These are phyloP conservation scores for Lagorchestes hirsutus DNA, from an alignment of 2,797 vertebrate species.

Conservation along the genomic window DNA sequence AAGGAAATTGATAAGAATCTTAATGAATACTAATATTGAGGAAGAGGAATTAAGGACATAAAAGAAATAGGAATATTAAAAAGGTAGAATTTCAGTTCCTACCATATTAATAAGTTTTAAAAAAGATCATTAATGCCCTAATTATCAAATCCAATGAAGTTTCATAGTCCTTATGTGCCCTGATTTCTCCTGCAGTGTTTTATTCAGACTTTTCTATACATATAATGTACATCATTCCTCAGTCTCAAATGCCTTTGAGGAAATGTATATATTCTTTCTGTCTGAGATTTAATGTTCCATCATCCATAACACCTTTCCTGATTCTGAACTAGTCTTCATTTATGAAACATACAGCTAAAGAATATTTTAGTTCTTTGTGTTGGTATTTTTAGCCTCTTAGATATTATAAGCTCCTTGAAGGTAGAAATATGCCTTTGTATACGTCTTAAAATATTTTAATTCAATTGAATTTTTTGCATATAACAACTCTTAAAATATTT, in stretches of 20 bases:
- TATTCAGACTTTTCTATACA: neutral
- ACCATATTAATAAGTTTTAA: neutral
- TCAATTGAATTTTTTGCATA: neutral
- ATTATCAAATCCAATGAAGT: conserved; percentile 52
- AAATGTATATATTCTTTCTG: neutral
- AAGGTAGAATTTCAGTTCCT: neutral
- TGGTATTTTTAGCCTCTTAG: neutral
- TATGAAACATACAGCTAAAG: neutral
- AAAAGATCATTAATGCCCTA: conserved; percentile 61
- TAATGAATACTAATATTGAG: conserved; percentile 1
- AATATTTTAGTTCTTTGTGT: neutral
- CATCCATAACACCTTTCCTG: neutral
- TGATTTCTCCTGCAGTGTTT: neutral
- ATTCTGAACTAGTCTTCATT: neutral
- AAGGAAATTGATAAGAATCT: neutral
- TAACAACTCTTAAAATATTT: neutral
- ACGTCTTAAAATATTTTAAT: neutral
- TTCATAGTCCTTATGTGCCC: neutral
- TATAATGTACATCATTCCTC: neutral
- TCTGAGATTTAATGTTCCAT: neutral
- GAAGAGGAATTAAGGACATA: neutral
- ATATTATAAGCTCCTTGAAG: neutral
- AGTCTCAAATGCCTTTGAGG: neutral
- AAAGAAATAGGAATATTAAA: neutral
- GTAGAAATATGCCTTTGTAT: neutral